Evolutionary conservation across 2,797 vertebrate species (phyloP), one percentile per base, ranked within the genome.

Genomic region (Tinamus major): DNA sequence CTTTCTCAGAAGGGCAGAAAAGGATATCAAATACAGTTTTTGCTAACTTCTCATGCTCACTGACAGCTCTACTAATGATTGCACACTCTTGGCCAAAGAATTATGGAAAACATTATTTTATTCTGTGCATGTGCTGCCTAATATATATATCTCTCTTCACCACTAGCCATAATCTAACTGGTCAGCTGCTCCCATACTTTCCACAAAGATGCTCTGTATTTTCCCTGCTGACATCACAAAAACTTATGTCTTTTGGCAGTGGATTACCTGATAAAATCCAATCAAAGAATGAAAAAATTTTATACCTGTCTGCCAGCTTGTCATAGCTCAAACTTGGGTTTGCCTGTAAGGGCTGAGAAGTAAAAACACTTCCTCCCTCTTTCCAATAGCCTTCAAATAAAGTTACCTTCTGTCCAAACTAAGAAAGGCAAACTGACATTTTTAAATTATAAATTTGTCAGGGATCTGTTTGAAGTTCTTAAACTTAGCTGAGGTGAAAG

Each of bases 241-340:
- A 67, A n/a, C 3, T 65, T 16, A 0, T 23, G 33, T 61, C 79
- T 33, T 1, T 24, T 92, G 72, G 29, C 67, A 85, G 58, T 63
- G 86, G 65, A 61, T 89, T 90, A 93, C 17, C 4, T 79, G 81
- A 71, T 6, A 87, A 95, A 90, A 75, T 37, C 35, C 87, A 58
- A 6, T 21, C 78, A 89, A 42, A 24, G 46, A 70, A 6, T 91
- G 67, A 46, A 62, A 89, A 33, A 7, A 64, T 79, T 87, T 83
- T 83, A 56, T 59, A 23, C 6, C 35, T 82, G 5, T 31, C 20
- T 58, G 82, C 14, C 70, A 91, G 68, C 1, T 2, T 83, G 76
- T 72, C 55, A 46, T 29, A 72, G 18, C 16, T 84, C 35, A 41
- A 55, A 39, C 16, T 10, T 21, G 9, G 49, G 9, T 64, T 92